Conservation (phyloP, 2,797 vertebrate genomes). For the Perodicticus potto region DNA sequence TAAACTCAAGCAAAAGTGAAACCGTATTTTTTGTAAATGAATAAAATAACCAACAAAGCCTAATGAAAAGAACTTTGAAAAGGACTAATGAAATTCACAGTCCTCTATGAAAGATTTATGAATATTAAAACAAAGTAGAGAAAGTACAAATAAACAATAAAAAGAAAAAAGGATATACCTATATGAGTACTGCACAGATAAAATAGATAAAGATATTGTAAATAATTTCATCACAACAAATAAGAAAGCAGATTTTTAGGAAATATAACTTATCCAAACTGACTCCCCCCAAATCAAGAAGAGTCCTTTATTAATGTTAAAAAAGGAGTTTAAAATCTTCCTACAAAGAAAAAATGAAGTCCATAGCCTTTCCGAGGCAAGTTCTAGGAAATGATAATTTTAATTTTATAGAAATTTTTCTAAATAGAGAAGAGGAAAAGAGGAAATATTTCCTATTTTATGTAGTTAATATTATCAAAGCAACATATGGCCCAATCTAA, state of each 20-base stretch:
- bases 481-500: conserved; percentile 10
- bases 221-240: conserved; percentile 19
- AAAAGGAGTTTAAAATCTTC: conserved; percentile 31
- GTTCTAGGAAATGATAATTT: conserved; percentile 42
- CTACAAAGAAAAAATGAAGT: conserved; percentile 3
- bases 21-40: not conserved
- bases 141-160: not conserved
- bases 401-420: conserved; percentile 29
- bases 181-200: not conserved
- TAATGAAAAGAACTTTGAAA: conserved; percentile 34
- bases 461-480: not conserved
- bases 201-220: not conserved
- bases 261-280: conserved; percentile 39
- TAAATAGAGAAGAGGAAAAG: conserved; percentile 9
- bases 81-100: not conserved
- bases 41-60: not conserved
- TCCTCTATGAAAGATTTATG: not conserved
- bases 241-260: not conserved
- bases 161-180: not conserved
- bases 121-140: not conserved
- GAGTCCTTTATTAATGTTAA: not conserved
- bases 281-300: not conserved
- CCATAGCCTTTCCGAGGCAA: conserved; percentile 29
- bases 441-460: conserved; percentile 26
- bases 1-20: not conserved